Evolutionary conservation across 2,888 invertebrate species (phyloP).

Genomic region (Seira musarum): DNA sequence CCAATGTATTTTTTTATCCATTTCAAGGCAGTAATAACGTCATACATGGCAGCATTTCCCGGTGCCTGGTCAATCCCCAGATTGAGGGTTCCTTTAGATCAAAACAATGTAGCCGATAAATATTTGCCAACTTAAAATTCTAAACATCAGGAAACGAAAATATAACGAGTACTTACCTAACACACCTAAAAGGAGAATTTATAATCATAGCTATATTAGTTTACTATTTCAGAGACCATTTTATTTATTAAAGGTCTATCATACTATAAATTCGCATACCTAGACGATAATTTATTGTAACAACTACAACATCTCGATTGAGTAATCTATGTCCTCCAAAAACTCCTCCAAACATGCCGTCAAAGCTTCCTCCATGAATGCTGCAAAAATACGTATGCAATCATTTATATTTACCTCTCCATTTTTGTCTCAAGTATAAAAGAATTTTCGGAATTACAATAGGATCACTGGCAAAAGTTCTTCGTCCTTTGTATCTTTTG

Average conservation of each 20-base stretch:
- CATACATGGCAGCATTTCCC: constrained; percentile 61
- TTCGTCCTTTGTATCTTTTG: neutral
- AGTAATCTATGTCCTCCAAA: constrained; percentile 56
- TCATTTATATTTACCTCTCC: no score
- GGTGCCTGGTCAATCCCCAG: constrained; percentile 60
- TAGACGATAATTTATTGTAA: constrained; percentile 58
- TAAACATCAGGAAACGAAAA: no score
- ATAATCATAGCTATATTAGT: no score
- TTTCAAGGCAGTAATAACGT: constrained; percentile 56
- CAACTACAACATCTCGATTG: constrained; percentile 55
- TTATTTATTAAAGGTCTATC: no score
- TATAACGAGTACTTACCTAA: no score
- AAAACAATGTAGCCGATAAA: neutral
- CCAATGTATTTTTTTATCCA: constrained; percentile 62
- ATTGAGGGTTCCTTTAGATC: constrained; percentile 56
- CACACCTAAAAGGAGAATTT: no score
- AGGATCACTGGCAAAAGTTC: constrained; percentile 46
- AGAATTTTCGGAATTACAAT: no score
- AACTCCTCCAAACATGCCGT: constrained; percentile 40
- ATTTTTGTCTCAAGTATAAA: no score
- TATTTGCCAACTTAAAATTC: neutral
- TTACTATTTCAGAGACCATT: no score
- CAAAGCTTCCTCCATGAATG: constrained; percentile 52
- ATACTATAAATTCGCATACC: constrained; percentile 40
- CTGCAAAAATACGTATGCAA: constrained; percentile 15